These are phyloP conservation scores for Strigamia maritima DNA, from an alignment of 2,888 invertebrate species.

Conservation along the genomic window DNA sequence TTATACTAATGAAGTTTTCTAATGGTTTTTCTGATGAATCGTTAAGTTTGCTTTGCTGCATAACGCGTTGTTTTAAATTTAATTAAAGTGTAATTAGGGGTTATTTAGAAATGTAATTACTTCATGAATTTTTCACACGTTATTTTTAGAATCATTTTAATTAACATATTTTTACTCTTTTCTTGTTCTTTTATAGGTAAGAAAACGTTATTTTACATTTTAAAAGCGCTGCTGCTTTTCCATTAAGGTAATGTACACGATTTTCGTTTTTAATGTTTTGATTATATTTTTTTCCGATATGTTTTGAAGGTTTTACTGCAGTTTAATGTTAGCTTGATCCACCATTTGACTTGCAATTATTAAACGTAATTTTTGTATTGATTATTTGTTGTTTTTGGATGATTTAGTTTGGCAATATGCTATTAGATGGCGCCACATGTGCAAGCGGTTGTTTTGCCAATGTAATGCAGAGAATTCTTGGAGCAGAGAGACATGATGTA, in stretches of 20 bases:
- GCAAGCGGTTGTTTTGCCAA: background rate
- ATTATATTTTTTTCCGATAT: background rate
- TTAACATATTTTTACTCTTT: conserved; percentile 11
- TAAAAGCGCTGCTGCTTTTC: background rate
- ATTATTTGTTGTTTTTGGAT: background rate
- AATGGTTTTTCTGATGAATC: background rate
- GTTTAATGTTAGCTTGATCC: background rate
- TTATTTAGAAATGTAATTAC: conserved; percentile 2
- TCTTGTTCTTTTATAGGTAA: background rate
- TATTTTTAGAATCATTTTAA: conserved; percentile 1
- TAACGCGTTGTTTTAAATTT: conserved; percentile 2
- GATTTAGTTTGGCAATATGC: background rate
- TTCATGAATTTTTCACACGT: conserved; percentile 10
- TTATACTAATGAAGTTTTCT: background rate
- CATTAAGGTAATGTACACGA: conserved; percentile 22
- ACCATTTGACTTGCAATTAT: background rate
- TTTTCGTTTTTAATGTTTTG: background rate
- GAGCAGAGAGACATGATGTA: background rate
- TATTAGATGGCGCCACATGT: conserved; percentile 9
- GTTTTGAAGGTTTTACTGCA: background rate
- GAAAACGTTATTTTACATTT: background rate
- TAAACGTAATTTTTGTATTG: background rate
- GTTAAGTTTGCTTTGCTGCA: conserved; percentile 1
- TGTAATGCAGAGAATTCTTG: background rate
- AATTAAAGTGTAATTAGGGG: conserved; percentile 4